Conservation (phyloP, 2,888 invertebrate genomes). For the Cyclophora punctaria region DNA sequence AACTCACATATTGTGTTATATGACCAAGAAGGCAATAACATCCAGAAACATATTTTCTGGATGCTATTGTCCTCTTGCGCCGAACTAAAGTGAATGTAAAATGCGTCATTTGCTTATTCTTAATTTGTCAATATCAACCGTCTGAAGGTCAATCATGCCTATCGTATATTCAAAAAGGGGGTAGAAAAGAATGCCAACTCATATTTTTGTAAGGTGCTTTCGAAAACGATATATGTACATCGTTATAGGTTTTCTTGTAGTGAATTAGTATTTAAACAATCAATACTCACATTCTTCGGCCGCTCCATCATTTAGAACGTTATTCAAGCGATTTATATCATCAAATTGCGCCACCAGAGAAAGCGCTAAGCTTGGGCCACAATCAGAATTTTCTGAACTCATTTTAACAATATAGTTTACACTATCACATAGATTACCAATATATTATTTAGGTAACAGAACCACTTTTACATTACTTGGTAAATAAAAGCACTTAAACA, state of each 20-base stretch:
- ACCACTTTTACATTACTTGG: constrained; percentile 14
- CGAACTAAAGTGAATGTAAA: no score
- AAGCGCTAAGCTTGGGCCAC: constrained; percentile 54
- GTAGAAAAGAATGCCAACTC: neutral
- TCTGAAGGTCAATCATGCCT: no score
- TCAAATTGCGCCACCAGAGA: constrained; percentile 82
- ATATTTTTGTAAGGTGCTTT: no score
- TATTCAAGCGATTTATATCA: constrained; percentile 80
- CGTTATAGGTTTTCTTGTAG: no score
- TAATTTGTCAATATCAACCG: no score
- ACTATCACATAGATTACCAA: no score
- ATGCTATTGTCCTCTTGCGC: no score
- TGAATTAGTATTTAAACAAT: neutral
- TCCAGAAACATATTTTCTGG: no score
- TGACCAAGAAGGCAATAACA: no score
- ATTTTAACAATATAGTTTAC: constrained; percentile 28
- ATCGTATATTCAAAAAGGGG: neutral
- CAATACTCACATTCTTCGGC: constrained; percentile 79
- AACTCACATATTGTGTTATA: no score
- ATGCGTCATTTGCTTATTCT: no score
- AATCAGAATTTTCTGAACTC: constrained; percentile 62
- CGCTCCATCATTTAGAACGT: constrained; percentile 77
- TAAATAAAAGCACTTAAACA: constrained; percentile 5
- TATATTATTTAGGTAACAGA: neutral
- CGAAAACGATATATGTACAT: no score